A percentile compares a stretch with the other conserved stretches of the same genome.
Evolutionary conservation across 2,888 invertebrate genomes (phyloP).

Genomic region (Pseudococcus jackbeardsleyi): DNA sequence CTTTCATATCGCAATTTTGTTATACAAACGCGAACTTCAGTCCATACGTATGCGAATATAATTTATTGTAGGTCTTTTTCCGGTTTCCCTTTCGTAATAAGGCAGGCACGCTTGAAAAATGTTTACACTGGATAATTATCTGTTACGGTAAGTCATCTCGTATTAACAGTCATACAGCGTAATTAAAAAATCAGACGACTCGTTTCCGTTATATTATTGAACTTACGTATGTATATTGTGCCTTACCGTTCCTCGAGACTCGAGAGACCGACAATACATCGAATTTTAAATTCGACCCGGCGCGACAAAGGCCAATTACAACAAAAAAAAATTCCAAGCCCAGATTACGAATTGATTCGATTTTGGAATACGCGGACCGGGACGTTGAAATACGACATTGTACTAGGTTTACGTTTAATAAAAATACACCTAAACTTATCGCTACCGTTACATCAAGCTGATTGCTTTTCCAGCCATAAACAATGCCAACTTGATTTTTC

Average conservation of each 20-base stretch:
- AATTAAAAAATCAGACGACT: conserved; percentile 43
- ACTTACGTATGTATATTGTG: background rate
- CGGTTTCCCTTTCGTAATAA: conserved; percentile 54
- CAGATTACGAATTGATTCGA: background rate
- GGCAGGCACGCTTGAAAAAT: conserved; percentile 20
- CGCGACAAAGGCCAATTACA: background rate
- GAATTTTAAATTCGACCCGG: background rate
- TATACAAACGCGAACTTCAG: background rate
- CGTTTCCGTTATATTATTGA: conserved; percentile 38
- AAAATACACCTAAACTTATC: background rate
- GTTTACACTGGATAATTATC: conserved; percentile 15
- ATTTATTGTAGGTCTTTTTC: conserved; percentile 31
- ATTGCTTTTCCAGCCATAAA: conserved; percentile 21
- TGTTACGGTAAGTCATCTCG: conserved; percentile 20
- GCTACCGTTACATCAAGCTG: conserved; percentile 1
- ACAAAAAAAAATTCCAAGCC: background rate
- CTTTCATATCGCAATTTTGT: conserved; percentile 13
- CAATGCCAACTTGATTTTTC: background rate
- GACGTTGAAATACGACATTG: background rate
- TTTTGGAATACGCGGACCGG: background rate
- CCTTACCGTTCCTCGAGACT: background rate
- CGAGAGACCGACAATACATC: background rate
- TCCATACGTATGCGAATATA: background rate
- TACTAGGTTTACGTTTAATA: background rate
- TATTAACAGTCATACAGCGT: conserved; percentile 23